phyloP scores from a whole-genome alignment of 2,797 vertebrate species.

The Premnoplex brunnescens region DNA sequence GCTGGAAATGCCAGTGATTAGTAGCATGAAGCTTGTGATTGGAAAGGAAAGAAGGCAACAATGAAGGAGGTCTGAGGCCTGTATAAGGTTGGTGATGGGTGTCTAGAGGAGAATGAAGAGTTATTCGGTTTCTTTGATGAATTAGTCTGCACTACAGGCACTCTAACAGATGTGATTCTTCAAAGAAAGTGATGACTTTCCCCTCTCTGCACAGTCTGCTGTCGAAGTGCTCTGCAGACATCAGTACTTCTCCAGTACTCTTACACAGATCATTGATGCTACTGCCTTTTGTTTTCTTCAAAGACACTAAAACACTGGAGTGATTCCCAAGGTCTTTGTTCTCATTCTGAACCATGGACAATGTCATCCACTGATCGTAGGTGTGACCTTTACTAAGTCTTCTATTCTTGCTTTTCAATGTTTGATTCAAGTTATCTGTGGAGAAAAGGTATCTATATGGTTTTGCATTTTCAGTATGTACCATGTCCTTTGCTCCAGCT shows the following conservation, averaged over 20 bases:
- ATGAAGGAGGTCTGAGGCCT: not conserved
- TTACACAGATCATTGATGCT: not conserved
- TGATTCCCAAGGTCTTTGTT: not conserved
- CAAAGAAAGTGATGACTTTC: not conserved
- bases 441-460: not conserved
- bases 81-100: not conserved
- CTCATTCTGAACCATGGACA: not conserved
- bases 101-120: not conserved
- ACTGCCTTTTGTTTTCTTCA: not conserved
- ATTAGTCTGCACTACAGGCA: not conserved
- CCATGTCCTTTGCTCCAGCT: not conserved
- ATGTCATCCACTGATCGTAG: not conserved
- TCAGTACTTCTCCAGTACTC: not conserved
- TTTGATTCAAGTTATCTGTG: not conserved
- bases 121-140: not conserved
- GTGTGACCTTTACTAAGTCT: not conserved
- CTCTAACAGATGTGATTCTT: not conserved
- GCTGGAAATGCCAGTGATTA: not conserved
- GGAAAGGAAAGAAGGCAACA: not conserved
- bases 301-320: not conserved
- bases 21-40: not conserved
- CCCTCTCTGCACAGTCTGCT: not conserved
- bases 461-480: not conserved
- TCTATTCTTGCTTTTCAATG: not conserved
- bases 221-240: not conserved